phyloP scores from a whole-genome alignment of 2,113 vertebrate genomes.

The Salvelinus fontinalis region DNA sequence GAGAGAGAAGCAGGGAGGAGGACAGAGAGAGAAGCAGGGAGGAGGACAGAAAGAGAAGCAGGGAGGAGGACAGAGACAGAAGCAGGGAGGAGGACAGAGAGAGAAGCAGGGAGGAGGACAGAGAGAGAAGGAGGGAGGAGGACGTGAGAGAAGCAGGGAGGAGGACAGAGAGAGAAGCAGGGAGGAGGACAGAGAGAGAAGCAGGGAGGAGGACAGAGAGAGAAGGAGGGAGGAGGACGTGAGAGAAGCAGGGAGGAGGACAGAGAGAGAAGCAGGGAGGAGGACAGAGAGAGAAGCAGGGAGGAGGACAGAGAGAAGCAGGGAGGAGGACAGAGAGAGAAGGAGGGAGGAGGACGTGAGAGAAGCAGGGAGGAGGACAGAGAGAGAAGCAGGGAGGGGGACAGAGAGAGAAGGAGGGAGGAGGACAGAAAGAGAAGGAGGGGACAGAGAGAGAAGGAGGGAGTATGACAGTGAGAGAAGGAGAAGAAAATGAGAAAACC shows the following conservation, averaged over 20 bases:
- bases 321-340: background rate
- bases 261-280: background rate
- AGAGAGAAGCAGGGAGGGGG: background rate
- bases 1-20: no score
- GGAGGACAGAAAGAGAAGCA: background rate
- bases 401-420: background rate
- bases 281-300: background rate
- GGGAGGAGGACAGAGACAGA: background rate
- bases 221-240: background rate
- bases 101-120: background rate
- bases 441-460: background rate
- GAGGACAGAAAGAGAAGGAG: background rate
- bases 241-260: no score
- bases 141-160: background rate
- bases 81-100: background rate
- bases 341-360: background rate
- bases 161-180: background rate
- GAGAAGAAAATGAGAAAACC: slow-evolving; percentile 5
- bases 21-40: background rate
- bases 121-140: background rate
- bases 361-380: background rate
- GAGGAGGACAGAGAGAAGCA: background rate
- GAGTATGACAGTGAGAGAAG: background rate
- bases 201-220: background rate
- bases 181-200: background rate